Conservation (phyloP, 2,797 vertebrate genomes). For the Sebastes flavidus region DNA sequence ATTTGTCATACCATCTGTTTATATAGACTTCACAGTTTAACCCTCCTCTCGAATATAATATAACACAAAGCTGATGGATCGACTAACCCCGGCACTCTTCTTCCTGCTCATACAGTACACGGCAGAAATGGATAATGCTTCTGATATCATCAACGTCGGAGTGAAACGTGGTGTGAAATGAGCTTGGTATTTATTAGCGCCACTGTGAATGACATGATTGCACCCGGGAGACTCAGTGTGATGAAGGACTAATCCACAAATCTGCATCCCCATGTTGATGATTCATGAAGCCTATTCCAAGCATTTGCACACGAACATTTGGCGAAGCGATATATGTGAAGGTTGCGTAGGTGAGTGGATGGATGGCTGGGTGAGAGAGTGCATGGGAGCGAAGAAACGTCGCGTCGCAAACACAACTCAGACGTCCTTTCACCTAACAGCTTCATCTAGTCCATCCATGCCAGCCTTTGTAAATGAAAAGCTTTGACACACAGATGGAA, state of each 20-base stretch:
- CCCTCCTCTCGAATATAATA: conserved; percentile 16
- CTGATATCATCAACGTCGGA: conserved; percentile 64
- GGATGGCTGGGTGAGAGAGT: neutral
- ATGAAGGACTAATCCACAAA: conserved; percentile 71
- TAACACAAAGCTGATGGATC: conserved; percentile 43
- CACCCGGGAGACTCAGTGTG: conserved; percentile 62
- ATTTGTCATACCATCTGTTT: conserved; percentile 70
- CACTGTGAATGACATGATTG: conserved; percentile 77
- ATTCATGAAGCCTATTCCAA: conserved; percentile 61
- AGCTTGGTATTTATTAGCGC: conserved; percentile 71
- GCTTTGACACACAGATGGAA: conserved; percentile 37
- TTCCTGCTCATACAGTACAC: conserved; percentile 31
- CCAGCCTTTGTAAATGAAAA: conserved; percentile 27
- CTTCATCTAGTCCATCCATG: conserved; percentile 20
- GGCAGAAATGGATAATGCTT: conserved; percentile 51
- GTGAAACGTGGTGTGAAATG: conserved; percentile 68
- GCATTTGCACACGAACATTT: conserved; percentile 49
- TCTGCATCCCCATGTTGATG: conserved; percentile 58
- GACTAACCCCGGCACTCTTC: conserved; percentile 37
- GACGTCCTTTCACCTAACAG: conserved; percentile 7
- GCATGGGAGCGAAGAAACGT: neutral
- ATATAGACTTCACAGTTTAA: conserved; percentile 52
- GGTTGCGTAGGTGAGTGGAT: conserved; percentile 9
- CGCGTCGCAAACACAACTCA: neutral
- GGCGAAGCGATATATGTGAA: neutral